Percentiles rank a stretch among this genome's conserved stretches.
Evolutionary conservation across 2,797 vertebrate species (phyloP).

Genomic region (Prunella strophiata): DNA sequence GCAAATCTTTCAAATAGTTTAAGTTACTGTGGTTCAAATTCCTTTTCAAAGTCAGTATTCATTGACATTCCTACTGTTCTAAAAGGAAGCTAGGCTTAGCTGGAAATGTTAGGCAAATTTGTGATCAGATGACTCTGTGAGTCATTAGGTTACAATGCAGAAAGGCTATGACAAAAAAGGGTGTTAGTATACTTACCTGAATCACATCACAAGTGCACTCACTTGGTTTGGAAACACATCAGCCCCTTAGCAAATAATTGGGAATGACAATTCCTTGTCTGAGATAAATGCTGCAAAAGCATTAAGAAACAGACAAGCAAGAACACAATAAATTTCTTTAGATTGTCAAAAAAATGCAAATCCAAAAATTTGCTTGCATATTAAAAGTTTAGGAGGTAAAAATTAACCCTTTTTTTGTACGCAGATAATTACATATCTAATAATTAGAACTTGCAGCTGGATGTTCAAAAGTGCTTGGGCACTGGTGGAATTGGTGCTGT

Average conservation of each 20-base stretch:
- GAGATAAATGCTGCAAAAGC: background rate
- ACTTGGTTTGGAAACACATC: background rate
- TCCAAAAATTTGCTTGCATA: background rate
- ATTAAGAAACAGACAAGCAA: background rate
- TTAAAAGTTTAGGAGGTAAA: background rate
- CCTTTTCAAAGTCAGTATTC: background rate
- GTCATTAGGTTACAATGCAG: slow-evolving; percentile 10
- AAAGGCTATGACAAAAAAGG: background rate
- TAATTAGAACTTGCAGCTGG: background rate
- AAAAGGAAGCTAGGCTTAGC: background rate
- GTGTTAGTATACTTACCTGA: background rate
- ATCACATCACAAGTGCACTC: background rate
- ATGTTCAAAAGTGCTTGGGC: background rate
- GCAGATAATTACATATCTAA: background rate
- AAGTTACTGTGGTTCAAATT: slow-evolving; percentile 38
- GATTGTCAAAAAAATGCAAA: background rate
- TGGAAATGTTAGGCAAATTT: background rate
- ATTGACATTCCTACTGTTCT: background rate
- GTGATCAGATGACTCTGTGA: background rate
- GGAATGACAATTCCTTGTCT: background rate
- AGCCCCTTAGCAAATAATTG: background rate
- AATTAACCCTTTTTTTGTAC: background rate
- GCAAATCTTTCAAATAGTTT: background rate
- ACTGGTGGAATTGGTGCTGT: background rate
- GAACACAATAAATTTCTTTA: background rate